Evolutionary conservation across 2,888 invertebrate genomes (phyloP).

Genomic region (Drosophila colorata): DNA sequence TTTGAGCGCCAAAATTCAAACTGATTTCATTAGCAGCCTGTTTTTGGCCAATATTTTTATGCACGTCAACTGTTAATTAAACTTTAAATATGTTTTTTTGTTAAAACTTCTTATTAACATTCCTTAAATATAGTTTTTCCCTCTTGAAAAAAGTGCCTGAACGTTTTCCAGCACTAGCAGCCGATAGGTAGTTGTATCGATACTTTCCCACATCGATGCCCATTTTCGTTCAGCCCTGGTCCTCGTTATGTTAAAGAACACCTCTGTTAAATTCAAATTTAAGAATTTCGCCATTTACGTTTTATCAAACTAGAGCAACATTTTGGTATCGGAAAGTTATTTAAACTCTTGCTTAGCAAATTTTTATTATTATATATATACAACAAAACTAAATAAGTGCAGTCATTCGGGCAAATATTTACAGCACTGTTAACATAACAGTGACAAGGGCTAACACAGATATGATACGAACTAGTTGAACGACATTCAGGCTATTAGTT

Average conservation of each 20-base stretch:
- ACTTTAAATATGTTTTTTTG: neutral
- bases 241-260: neutral
- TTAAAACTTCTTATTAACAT: neutral
- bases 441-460: neutral
- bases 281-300: neutral
- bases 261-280: constrained; percentile 3
- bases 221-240: neutral
- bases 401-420: no score
- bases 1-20: constrained; percentile 24
- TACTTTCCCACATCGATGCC: constrained; percentile 1
- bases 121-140: neutral
- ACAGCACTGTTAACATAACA: constrained; percentile 5
- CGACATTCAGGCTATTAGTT: neutral
- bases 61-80: no score
- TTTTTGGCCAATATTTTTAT: neutral
- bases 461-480: neutral
- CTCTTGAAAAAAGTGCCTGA: neutral
- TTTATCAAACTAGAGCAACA: no score
- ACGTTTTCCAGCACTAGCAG: constrained; percentile 9
- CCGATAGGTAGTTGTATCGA: neutral
- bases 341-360: no score
- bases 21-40: neutral
- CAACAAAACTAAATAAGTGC: no score
- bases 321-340: neutral
- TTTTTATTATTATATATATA: no score